These are phyloP conservation scores for Anarsia innoxiella DNA, from an alignment of 2,888 invertebrate genomes.

Conservation along the genomic window DNA sequence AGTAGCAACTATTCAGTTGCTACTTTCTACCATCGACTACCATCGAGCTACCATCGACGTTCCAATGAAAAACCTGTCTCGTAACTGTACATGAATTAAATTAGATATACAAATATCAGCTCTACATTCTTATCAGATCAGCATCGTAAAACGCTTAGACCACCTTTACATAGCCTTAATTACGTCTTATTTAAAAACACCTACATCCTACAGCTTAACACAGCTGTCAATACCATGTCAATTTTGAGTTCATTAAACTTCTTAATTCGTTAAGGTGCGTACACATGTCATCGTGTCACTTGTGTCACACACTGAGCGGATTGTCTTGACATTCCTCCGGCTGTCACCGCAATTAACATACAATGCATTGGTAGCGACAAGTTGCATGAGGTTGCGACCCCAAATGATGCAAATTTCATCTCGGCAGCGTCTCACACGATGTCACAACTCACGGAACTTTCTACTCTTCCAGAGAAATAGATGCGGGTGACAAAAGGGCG, in stretches of 20 bases:
- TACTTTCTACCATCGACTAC: no score
- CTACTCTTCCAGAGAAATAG: conserved; percentile 15
- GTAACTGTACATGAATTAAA: no score
- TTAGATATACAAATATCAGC: background rate
- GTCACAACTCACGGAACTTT: conserved; percentile 16
- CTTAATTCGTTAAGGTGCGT: conserved; percentile 31
- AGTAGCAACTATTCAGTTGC: no score
- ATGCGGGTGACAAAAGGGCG: conserved; percentile 19
- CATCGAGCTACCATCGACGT: no score
- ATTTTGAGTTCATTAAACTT: conserved; percentile 36
- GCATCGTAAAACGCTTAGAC: conserved; percentile 26
- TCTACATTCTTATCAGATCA: conserved; percentile 16
- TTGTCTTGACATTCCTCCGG: conserved; percentile 36
- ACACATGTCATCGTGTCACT: conserved; percentile 22
- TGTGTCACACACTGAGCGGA: conserved; percentile 23
- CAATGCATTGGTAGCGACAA: conserved; percentile 62
- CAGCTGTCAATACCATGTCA: conserved; percentile 25
- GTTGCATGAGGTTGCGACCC: conserved; percentile 40
- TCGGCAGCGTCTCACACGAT: conserved; percentile 8
- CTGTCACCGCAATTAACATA: conserved; percentile 60
- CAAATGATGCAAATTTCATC: conserved; percentile 24
- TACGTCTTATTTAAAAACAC: no score
- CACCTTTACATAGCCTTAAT: conserved; percentile 25
- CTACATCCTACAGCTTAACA: conserved; percentile 19
- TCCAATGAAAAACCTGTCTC: no score